Conservation (phyloP, 2,113 vertebrate genomes). For the Ptyas mucosa region DNA sequence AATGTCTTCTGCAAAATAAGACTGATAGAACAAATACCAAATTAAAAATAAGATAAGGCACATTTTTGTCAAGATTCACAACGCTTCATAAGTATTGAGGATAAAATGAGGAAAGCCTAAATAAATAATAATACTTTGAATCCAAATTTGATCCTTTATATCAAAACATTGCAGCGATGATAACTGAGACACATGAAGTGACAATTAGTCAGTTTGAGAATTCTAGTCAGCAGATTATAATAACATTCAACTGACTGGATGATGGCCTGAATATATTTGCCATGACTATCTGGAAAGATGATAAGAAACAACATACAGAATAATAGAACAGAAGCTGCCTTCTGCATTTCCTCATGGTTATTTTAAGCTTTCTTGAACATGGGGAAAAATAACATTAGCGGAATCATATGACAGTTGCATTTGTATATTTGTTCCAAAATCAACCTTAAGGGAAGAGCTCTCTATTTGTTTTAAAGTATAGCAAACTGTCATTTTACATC, state of each 20-base stretch:
- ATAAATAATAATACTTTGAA: not conserved
- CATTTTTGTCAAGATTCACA: not conserved
- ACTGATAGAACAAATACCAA: not conserved
- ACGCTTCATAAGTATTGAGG: not conserved
- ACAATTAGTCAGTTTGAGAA: not conserved
- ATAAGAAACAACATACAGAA: not conserved
- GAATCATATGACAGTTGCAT: conserved; percentile 8
- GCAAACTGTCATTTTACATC: not conserved
- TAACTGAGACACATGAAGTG: not conserved
- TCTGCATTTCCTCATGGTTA: not conserved
- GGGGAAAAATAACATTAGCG: not conserved
- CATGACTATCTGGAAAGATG: not conserved
- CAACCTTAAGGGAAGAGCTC: not conserved
- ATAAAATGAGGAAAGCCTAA: not conserved
- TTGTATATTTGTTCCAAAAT: not conserved
- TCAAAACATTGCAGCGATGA: not conserved
- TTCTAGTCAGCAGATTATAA: not conserved
- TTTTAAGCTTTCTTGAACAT: not conserved
- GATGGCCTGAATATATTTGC: not conserved
- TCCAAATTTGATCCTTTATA: not conserved
- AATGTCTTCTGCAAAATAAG: not conserved
- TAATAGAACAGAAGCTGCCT: not conserved
- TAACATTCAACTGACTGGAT: not conserved
- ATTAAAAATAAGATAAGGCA: not conserved
- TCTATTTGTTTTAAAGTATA: conserved; percentile 3